A percentile compares a stretch with the other conserved stretches of the same genome.
Conservation (phyloP, 1,140 invertebrate species). For the Trichonephila clavata region DNA sequence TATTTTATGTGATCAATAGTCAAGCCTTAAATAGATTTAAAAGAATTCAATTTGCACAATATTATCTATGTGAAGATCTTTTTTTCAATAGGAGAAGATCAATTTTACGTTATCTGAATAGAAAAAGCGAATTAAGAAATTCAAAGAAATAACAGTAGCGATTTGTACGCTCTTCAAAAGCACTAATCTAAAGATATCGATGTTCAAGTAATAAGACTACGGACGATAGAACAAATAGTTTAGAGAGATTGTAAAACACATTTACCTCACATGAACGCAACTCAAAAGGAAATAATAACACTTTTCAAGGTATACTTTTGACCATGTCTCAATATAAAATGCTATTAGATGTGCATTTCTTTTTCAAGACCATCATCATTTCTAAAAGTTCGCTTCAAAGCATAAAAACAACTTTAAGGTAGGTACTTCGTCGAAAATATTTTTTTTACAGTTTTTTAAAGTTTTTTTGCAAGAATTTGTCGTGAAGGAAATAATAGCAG, state of each 20-base stretch:
- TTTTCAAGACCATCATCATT: constrained; percentile 65
- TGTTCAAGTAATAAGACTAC: constrained; percentile 30
- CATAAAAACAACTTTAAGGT: neutral
- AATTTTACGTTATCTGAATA: neutral
- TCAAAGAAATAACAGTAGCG: neutral
- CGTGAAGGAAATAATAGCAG: constrained; percentile 56
- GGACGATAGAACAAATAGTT: constrained; percentile 51
- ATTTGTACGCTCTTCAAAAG: neutral
- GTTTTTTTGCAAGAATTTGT: constrained; percentile 38
- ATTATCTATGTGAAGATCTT: no score
- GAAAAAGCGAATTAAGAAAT: neutral
- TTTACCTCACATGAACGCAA: constrained; percentile 52
- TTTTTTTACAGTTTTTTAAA: neutral
- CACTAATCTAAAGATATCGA: neutral
- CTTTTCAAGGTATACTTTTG: constrained; percentile 58
- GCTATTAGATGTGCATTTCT: constrained; percentile 59
- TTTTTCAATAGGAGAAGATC: no score
- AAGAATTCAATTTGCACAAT: no score
- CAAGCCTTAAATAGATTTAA: no score
- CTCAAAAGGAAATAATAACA: constrained; percentile 68
- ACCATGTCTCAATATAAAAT: constrained; percentile 53
- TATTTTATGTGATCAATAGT: no score
- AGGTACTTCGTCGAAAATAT: neutral
- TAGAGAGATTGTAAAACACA: constrained; percentile 28
- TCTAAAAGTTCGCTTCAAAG: constrained; percentile 4